Evolutionary conservation across 2,797 vertebrate species (phyloP), one percentile per base, ranked within the genome.

Genomic region (Thripadectes ignobilis): DNA sequence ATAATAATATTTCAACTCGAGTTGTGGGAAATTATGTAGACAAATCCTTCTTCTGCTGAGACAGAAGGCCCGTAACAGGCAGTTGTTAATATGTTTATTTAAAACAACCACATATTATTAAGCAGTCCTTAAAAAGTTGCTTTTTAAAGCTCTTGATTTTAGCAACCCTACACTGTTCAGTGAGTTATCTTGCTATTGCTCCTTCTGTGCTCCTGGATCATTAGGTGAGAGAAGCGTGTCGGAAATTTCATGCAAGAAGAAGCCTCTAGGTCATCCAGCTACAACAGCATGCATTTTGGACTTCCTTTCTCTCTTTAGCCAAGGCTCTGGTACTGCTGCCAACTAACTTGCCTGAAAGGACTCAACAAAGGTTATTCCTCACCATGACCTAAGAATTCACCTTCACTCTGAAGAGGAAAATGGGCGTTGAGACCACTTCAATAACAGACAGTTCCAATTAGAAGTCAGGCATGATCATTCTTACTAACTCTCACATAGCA

Each of bases 381-480:
- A 27, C 3, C 12, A 16, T 29, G 20, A 82, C 58, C 29, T 66
- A 83, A 86, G 36, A 45, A 84, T 72, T 74, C 22, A 49, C 21
- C 20, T 65, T 65, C 7, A 3, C 23, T 74, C 54, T 78, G 49
- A 41, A 62, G 54, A 3, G 27, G n/a, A 46, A 90, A 78, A 73
- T 2, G 20, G 52, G 45, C 26, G 26, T 26, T 84, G 36, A 74
- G 41, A 55, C 14, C 45, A 77, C 26, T 90, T 46, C 51, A 83
- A 2, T 30, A 71, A 39, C 0, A 88, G 36, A 46, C 0, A 0
- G 24, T 2, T 93, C 29, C 41, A 79, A 36, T 62, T 4, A 68
- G 30, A 58, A 87, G 18, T 29, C 26, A 88, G 24, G 27, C 17
- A 39, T 1, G 2, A 59, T 34, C 16, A 14, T 51, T 72, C 29